Conservation (phyloP, 2,113 vertebrate genomes). For the Rhabdornis inornatus region DNA sequence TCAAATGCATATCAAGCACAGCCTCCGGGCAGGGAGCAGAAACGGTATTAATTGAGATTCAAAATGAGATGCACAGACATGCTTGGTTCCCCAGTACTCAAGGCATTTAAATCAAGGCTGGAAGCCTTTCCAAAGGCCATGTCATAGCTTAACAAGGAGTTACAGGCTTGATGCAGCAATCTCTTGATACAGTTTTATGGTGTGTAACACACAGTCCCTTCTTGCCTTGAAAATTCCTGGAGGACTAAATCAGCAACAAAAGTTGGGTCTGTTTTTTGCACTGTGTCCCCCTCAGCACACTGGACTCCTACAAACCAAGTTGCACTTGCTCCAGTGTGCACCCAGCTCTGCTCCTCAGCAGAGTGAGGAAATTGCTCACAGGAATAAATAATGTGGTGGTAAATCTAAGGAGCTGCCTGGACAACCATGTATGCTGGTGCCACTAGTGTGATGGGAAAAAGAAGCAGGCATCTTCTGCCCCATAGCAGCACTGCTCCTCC, state of each 20-base stretch:
- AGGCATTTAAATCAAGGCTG: not conserved
- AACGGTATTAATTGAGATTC: not conserved
- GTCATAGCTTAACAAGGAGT: not conserved
- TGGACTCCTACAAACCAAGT: not conserved
- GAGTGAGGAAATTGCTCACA: not conserved
- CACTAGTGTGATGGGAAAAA: not conserved
- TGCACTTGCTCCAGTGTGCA: not conserved
- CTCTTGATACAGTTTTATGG: not conserved
- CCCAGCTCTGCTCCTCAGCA: not conserved
- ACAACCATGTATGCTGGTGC: fast-evolving
- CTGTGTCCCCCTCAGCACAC: no score
- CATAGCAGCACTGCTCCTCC: fast-evolving
- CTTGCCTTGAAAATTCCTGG: not conserved
- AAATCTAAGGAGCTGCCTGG: not conserved
- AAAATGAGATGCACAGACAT: not conserved
- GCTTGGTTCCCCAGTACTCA: fast-evolving
- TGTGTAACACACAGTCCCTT: not conserved
- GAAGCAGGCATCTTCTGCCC: not conserved
- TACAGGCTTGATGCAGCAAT: not conserved
- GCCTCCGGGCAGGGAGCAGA: not conserved
- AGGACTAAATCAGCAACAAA: not conserved
- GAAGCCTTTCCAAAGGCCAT: not conserved
- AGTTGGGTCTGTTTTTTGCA: not conserved
- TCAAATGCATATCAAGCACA: not conserved
- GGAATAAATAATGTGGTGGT: not conserved